phyloP scores from a whole-genome alignment of 1,140 invertebrate species.

The Aphelenchoides besseyi region DNA sequence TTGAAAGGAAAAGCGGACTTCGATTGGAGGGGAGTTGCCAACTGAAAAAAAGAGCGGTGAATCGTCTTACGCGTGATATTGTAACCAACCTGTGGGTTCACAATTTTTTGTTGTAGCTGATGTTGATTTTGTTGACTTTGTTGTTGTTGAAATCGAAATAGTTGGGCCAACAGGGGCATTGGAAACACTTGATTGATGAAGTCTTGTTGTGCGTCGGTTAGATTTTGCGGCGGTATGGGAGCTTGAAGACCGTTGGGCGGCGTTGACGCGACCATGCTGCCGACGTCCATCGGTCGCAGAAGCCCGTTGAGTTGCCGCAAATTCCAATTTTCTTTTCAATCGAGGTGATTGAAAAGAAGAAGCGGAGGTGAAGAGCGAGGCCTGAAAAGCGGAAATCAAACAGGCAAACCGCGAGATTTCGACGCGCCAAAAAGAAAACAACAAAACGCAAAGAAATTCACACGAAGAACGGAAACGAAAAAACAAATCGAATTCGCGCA shows the following conservation, averaged over 20 bases:
- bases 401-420: too few species aligned
- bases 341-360: neutral
- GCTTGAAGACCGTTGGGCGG: too few species aligned
- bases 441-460: too few species aligned
- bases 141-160: neutral
- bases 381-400: neutral
- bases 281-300: neutral
- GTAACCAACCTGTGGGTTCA: neutral
- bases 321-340: too few species aligned
- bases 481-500: too few species aligned
- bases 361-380: neutral
- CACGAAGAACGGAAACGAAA: too few species aligned
- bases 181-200: neutral
- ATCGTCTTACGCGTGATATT: neutral
- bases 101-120: neutral
- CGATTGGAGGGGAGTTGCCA: neutral
- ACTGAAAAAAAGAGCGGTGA: neutral
- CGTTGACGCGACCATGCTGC: neutral
- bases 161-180: too few species aligned
- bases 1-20: neutral
- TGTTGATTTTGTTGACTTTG: neutral
- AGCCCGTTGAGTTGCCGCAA: neutral
- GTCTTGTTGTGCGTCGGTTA: too few species aligned
- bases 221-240: too few species aligned
- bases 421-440: too few species aligned